phyloP scores from a whole-genome alignment of 2,888 invertebrate species.

The Xanthia togata region DNA sequence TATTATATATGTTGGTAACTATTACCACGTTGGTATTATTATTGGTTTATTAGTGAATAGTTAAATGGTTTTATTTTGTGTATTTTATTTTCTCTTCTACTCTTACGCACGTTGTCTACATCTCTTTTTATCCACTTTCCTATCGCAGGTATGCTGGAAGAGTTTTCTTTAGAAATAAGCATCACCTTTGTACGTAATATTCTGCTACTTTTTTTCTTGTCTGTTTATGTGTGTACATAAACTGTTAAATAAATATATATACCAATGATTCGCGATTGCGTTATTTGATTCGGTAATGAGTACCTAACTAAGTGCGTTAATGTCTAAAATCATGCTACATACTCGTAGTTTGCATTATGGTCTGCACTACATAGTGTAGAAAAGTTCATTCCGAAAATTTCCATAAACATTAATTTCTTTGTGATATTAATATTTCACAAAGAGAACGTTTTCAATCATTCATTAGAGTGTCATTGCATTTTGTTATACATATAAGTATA shows the following conservation, averaged over 20 bases:
- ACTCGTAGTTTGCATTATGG: not conserved
- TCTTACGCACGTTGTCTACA: too few species aligned
- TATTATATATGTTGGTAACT: conserved; percentile 5
- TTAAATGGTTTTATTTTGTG: too few species aligned
- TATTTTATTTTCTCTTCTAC: too few species aligned
- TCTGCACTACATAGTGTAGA: not conserved
- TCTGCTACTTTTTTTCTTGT: too few species aligned
- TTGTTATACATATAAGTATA: not conserved
- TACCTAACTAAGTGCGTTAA: not conserved
- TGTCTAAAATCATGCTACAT: conserved; percentile 24
- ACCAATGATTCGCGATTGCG: conserved; percentile 19
- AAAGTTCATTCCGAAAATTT: not conserved
- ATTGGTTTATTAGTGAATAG: too few species aligned
- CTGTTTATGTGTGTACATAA: too few species aligned
- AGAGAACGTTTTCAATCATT: not conserved
- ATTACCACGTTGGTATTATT: too few species aligned
- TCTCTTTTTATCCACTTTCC: too few species aligned
- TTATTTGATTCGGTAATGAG: conserved; percentile 32
- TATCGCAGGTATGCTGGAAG: too few species aligned
- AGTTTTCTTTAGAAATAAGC: too few species aligned
- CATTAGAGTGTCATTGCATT: not conserved
- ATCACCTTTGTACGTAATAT: too few species aligned
- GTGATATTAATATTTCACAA: conserved; percentile 23
- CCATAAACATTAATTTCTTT: conserved; percentile 13
- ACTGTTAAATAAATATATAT: too few species aligned